Percentiles rank a stretch among this genome's conserved stretches.
Conservation (phyloP, 1,140 invertebrate species). For the Asobara japonica region DNA sequence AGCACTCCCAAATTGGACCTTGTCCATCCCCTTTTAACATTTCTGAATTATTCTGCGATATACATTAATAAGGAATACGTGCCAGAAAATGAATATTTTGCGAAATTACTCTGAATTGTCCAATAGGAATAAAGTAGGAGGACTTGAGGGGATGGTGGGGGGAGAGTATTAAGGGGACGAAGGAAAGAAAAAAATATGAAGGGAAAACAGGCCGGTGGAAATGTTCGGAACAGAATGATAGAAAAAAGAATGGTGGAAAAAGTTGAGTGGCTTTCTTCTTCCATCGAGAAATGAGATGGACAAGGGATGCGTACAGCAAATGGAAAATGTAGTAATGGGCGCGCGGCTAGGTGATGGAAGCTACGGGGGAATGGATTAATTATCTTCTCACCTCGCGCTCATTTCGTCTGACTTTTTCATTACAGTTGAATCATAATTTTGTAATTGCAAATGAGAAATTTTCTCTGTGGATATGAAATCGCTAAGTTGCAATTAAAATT, state of each 20-base stretch:
- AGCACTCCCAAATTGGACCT: too few species aligned
- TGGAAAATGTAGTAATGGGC: constrained; percentile 28
- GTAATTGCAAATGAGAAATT: neutral
- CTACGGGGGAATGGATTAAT: constrained; percentile 46
- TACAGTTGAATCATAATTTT: constrained; percentile 17
- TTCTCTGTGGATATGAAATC: neutral
- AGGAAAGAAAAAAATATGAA: constrained; percentile 19
- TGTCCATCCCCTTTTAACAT: too few species aligned
- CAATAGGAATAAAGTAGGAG: too few species aligned
- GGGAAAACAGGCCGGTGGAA: constrained; percentile 15
- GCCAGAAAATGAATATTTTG: too few species aligned
- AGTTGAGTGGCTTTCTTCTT: constrained; percentile 45
- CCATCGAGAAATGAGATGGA: constrained; percentile 36
- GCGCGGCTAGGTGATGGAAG: constrained; percentile 28
- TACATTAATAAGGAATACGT: too few species aligned
- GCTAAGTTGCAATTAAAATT: neutral
- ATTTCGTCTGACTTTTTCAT: constrained; percentile 34
- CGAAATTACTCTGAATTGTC: too few species aligned
- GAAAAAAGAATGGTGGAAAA: constrained; percentile 37
- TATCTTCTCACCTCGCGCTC: constrained; percentile 33
- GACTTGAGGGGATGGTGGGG: constrained; percentile 18
- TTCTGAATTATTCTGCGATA: too few species aligned
- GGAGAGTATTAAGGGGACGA: constrained; percentile 12
- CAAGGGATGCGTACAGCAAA: constrained; percentile 19
- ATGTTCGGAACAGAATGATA: constrained; percentile 14